Base-by-base conservation (phyloP, 1,140 invertebrate species). In the Temnothorax curvispinosus region DNA sequence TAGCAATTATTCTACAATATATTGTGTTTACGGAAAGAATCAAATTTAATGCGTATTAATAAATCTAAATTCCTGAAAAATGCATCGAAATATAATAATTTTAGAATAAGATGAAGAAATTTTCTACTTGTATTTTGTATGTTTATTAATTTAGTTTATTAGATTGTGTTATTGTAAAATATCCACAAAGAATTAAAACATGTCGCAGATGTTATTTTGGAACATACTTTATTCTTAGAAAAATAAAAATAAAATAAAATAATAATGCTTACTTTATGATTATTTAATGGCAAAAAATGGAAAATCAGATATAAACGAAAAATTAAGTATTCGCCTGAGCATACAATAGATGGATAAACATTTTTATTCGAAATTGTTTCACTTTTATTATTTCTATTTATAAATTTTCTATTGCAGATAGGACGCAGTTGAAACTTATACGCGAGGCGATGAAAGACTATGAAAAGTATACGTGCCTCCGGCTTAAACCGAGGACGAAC, bases 391-490 rank as follows among this genome's bases (percentile, higher is more conserved):
- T 44, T 41, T 67, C 1, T 3, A 5, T 67, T 21, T 41, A 11
- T 67, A n/a, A 67, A 44, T 44, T 44, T 67, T 44, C 6, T 21
- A 44, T 67, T 41, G 64, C 1, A 67, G 64, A 67, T 67, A 4
- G 1, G 15, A n/a, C 38, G 3, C 64, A 67, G 11, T 21, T 41
- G 0, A 44, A 67, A 11, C 64, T 67, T 21, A 67, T 67, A 67
- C 0, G 9, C 6, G 64, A 11, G 0, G 64, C 64, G 1, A 67
- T 67, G 9, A 67, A 44, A 0, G 64, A 67, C 3, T 67, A 67
- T 21, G n/a, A 44, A 5, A 67, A 21, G n/a, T 94, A 96, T 52
- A 98, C 97, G 0, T 98, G 97, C 91, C 95, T 98, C 13, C 96
- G 96, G 47, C 98, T 97, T 91, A 96, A 97, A 0, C 95, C 96